phyloP scores from a whole-genome alignment of 2,888 invertebrate species.

The Tipula lateralis region DNA sequence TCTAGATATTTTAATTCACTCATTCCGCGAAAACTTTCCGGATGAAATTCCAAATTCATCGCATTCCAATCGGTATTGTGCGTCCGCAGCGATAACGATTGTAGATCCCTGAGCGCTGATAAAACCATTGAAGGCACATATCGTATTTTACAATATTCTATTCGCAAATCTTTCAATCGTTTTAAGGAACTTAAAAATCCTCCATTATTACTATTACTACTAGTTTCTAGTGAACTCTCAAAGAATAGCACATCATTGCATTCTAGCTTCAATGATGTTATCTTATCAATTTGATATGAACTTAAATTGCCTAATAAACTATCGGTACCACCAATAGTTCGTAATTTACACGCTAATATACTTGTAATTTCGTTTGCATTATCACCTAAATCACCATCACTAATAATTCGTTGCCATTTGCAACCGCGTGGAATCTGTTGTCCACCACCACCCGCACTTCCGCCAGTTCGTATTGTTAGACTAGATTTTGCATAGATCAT shows the following conservation, averaged over 20 bases:
- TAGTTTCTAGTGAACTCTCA: slow-evolving; percentile 62
- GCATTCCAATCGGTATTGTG: slow-evolving; percentile 77
- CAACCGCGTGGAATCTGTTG: slow-evolving; percentile 63
- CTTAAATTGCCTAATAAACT: slow-evolving; percentile 65
- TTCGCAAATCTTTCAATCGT: slow-evolving; percentile 73
- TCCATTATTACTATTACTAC: slow-evolving; percentile 38
- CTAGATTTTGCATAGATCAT: slow-evolving; percentile 3
- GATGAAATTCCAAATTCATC: slow-evolving; percentile 69
- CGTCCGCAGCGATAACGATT: slow-evolving; percentile 63
- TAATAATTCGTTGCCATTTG: slow-evolving; percentile 60
- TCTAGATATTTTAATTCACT: slow-evolving; percentile 63
- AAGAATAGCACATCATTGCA: slow-evolving; percentile 71
- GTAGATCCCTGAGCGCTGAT: slow-evolving; percentile 61
- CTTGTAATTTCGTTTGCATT: slow-evolving; percentile 51
- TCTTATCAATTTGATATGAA: slow-evolving; percentile 61
- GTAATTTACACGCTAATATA: slow-evolving; percentile 63
- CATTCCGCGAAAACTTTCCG: slow-evolving; percentile 66
- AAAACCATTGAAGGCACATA: slow-evolving; percentile 67
- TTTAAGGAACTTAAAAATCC: slow-evolving; percentile 58
- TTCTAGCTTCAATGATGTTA: slow-evolving; percentile 63
- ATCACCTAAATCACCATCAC: slow-evolving; percentile 33
- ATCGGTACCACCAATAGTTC: slow-evolving; percentile 66
- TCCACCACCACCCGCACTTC: neutral
- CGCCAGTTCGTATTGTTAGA: neutral
- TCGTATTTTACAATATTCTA: slow-evolving; percentile 74